Conservation (phyloP, 2,113 vertebrate species). For the Andinoacara biseriatus region DNA sequence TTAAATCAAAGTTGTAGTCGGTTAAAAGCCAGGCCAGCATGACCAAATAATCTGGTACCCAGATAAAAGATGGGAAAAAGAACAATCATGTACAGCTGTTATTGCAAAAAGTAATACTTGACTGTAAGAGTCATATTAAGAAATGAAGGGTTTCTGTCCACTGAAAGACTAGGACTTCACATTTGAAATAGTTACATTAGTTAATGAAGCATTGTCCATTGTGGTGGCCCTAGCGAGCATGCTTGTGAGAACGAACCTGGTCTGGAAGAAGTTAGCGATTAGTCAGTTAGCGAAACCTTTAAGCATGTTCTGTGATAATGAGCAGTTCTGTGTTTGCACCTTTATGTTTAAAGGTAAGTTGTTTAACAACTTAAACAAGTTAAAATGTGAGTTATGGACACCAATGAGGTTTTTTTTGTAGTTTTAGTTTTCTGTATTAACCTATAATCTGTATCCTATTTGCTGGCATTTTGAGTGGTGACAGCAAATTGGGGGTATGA, state of each 20-base stretch:
- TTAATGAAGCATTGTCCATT: too few species aligned
- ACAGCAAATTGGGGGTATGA: neutral
- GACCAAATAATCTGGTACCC: neutral
- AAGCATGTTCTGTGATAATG: neutral
- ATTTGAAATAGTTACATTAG: neutral
- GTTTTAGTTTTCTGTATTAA: neutral
- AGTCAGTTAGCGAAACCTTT: too few species aligned
- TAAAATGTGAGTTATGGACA: neutral
- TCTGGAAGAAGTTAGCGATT: too few species aligned
- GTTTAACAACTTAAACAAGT: too few species aligned
- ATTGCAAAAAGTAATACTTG: neutral
- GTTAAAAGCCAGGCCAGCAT: neutral
- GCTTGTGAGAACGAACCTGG: too few species aligned
- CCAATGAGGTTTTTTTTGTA: neutral
- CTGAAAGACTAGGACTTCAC: neutral
- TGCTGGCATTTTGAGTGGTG: neutral
- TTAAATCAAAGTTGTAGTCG: neutral
- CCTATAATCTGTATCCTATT: neutral
- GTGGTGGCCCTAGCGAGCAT: too few species aligned
- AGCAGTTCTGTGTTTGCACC: neutral
- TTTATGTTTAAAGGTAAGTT: neutral
- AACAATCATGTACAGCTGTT: neutral
- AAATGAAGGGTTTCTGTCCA: neutral
- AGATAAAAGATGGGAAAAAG: neutral
- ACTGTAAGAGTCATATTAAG: neutral